Evolutionary conservation across 2,113 vertebrate species (phyloP), one percentile per base, ranked within the genome.

Genomic region (Chroicocephalus ridibundus): DNA sequence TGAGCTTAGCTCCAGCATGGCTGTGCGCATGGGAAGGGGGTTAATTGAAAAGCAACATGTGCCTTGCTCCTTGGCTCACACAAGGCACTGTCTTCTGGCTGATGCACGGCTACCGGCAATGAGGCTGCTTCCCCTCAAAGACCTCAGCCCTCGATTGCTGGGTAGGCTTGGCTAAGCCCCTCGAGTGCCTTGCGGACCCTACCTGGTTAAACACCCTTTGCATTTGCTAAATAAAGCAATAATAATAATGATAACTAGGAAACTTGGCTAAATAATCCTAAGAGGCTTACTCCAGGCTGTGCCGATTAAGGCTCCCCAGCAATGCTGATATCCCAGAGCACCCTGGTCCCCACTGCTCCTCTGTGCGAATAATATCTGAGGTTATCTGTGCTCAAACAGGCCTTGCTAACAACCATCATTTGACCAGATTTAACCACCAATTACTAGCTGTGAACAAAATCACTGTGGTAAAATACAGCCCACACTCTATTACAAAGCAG

Each of bases 351-450:
- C 57, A 54, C 72, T 46, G 86, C 78, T 91, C 84, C 74, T 76
- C 84, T 47, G 75, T 16, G 2, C 13, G 12, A 83, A 78, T 61
- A 89, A 85, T 40, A 32, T 51, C 79, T 20, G n/a, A 52, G 86
- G 90, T 91, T 94, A 93, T 90, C 96, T 92, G 32, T 93, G 93
- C 94, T 77, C 84, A 61, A 32, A 49, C 74, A 72, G 57, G 57
- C 84, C 94, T 87, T 82, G 95, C 93, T 94, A 91, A 89, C 87
- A 91, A 57, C 93, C 89, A 79, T 76, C 26, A 94, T 94, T 95
- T 51, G 71, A 94, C 87, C 92, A 95, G 95, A 88, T 95, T 93
- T 90, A 96, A 93, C 96, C 90, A 95, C 87, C 89, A 96, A 93
- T 97, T 96, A 96, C 84, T 26, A 93, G 96, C 96, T 94, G 94